Percentiles rank a stretch among this genome's conserved stretches.
Conservation (phyloP, 1,140 invertebrate genomes). For the Atta texana region DNA sequence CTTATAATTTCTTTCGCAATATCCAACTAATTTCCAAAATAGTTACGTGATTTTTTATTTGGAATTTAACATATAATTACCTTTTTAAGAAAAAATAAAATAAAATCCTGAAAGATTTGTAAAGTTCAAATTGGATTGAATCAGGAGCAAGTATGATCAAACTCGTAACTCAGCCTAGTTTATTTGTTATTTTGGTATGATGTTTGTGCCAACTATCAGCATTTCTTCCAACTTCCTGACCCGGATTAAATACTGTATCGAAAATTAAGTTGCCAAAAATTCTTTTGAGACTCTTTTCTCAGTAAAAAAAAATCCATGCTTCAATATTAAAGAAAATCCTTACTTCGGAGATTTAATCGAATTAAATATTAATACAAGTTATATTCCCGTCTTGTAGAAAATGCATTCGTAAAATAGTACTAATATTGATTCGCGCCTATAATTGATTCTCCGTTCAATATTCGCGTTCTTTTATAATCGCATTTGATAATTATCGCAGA, state of each 20-base stretch:
- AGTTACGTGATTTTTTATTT: not conserved
- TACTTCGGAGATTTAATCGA: not conserved
- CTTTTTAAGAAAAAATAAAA: not conserved
- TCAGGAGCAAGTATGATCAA: not conserved
- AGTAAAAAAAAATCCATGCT: not conserved
- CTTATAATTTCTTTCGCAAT: not conserved
- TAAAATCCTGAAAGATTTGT: not conserved
- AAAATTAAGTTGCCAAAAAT: not conserved
- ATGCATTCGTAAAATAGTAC: not conserved
- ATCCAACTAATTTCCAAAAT: constrained; percentile 10
- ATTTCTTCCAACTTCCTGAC: not conserved
- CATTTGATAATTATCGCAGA: constrained; percentile 63
- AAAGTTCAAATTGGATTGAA: constrained; percentile 8
- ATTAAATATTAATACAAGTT: constrained; percentile 9
- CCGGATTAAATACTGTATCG: not conserved
- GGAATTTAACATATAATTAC: not conserved
- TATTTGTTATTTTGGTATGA: constrained; percentile 11
- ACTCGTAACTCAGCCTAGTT: not conserved
- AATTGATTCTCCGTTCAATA: constrained; percentile 29
- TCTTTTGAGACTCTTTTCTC: not conserved
- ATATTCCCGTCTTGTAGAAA: not conserved
- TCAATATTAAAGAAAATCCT: not conserved
- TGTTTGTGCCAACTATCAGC: constrained; percentile 22
- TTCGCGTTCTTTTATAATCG: constrained; percentile 14
- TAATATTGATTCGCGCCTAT: constrained; percentile 8